Evolutionary conservation across 2,113 vertebrate genomes (phyloP).

Genomic region (Pardalotus punctatus): DNA sequence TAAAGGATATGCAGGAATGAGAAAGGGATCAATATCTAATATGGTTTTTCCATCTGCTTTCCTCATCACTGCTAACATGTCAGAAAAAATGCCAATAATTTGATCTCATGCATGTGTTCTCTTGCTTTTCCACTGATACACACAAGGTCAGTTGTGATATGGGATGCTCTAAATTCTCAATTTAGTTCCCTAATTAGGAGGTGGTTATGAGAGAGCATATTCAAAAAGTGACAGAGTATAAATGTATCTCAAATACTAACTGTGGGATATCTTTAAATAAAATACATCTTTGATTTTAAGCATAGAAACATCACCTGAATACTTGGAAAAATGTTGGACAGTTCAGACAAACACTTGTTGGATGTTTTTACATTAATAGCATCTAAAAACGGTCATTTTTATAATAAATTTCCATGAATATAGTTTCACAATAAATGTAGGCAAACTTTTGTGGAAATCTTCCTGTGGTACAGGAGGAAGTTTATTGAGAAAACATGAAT

Average conservation of each 20-base stretch:
- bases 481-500: background rate
- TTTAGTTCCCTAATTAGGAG: conserved; percentile 18
- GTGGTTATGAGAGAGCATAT: background rate
- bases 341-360: background rate
- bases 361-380: background rate
- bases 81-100: conserved; percentile 76
- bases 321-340: background rate
- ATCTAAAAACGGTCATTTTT: background rate
- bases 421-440: background rate
- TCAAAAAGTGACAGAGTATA: background rate
- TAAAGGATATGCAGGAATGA: conserved; percentile 74
- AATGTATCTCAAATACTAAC: background rate
- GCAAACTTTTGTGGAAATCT: background rate
- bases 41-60: conserved; percentile 81
- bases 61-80: conserved; percentile 68
- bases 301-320: background rate
- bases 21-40: conserved; percentile 84
- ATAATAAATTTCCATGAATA: background rate
- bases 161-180: conserved; percentile 46
- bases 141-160: conserved; percentile 74
- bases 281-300: background rate
- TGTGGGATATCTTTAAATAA: background rate
- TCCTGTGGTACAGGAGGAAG: background rate
- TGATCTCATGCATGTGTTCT: conserved; percentile 73
- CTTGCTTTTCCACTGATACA: conserved; percentile 53